Conservation (phyloP, 2,797 vertebrate species). For the Oreochromis grahami region DNA sequence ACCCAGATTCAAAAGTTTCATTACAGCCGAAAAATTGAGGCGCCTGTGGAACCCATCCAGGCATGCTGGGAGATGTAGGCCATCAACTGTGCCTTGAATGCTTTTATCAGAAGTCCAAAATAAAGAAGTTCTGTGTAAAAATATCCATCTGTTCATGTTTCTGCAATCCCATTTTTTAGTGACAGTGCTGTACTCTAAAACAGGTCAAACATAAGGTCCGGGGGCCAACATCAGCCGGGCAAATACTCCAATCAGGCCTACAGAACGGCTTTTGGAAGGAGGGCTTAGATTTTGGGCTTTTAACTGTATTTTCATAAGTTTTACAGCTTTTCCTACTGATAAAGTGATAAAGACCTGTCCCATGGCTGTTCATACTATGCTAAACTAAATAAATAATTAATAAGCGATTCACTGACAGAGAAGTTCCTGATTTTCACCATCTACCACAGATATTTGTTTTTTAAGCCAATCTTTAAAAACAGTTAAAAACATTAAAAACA, state of each 20-base stretch:
- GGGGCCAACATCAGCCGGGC: neutral
- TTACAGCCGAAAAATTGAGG: rapidly evolving
- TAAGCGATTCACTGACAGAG: neutral
- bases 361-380: neutral
- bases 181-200: neutral
- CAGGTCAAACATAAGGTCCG: neutral
- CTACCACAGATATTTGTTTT: neutral
- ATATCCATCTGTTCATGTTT: neutral
- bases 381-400: neutral
- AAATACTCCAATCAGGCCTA: neutral
- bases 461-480: neutral
- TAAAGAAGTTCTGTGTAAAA: neutral
- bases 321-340: neutral
- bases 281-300: neutral
- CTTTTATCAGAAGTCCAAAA: neutral
- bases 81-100: neutral
- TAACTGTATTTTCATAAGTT: neutral
- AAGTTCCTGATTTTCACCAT: neutral
- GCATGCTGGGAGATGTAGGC: neutral
- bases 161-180: neutral
- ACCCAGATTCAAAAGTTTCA: neutral
- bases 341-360: neutral
- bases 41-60: rapidly evolving
- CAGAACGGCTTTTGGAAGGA: neutral
- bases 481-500: neutral